Evolutionary conservation across 2,113 vertebrate genomes (phyloP), one percentile per base, ranked within the genome.

Genomic region (Syngnathus floridae): DNA sequence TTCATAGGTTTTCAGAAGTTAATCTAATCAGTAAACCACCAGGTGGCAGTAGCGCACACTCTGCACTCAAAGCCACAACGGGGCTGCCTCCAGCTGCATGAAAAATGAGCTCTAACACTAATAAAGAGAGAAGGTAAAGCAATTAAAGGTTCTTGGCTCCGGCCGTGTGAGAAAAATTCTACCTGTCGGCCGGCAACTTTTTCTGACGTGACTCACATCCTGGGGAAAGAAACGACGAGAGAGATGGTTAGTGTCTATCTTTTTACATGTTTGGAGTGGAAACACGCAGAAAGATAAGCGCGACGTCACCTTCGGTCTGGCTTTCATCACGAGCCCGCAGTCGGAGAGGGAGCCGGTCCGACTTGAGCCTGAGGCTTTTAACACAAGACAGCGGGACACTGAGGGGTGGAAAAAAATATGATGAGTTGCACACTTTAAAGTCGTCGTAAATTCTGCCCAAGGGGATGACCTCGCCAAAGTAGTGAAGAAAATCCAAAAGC

Each of bases 231-330:
- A 85, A 78, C 80, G 65, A 71, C 54, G 51, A 54, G 67, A 76
- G 65, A 14, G 54, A 56, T 56, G 54, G 54, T 72, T 64, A 66
- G 26, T 43, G 51, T 79, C 78, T 78, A 65, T 83, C 76, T 78
- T 75, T 71, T 75, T 60, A 63, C 83, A 77, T 81, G 70, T 86
- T 86, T 86, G 67, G 69, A 81, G 70, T 88, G 82, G 83, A 86
- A 88, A 89, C 84, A 87, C 83, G 84, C 83, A 72, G 73, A 80
- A 66, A 76, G 90, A 91, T 90, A 88, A 88, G 55, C 72, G 76
- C 76, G 84, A 82, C 74, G 81, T 84, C 80, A 71, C 60, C 58
- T 60, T 21, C 58, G 21, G 85, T 87, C 88, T 90, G 89, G 87
- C 83, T 88, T 86, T 67, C 79, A 78, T 89, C 84, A 88, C 26